Base-by-base conservation (phyloP, 2,113 vertebrate species). In the Rhinoptilus africanus region DNA sequence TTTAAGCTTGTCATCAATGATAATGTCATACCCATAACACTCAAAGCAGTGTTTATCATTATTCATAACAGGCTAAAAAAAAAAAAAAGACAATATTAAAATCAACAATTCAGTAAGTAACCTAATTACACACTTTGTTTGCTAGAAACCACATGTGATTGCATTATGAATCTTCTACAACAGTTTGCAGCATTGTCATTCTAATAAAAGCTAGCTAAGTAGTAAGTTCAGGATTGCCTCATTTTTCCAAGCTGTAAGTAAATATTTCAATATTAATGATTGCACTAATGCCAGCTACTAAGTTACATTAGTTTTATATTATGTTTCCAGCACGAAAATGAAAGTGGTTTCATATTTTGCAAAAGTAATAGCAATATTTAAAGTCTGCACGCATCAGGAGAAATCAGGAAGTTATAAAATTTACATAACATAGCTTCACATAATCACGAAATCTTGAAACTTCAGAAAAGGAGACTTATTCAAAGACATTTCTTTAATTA, bases 31-130 rank as follows among this genome's bases (percentile, higher is more conserved):
- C 28, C 99, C 99, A 4, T 99, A 99, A 94, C 99, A 99, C 75
- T 99, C 99, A 53, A 99, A 99, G 97, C 99, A 99, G 97, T 99
- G 99, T 85, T 99, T 99, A 97, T 99, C 99, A 15, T 99, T 99
- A 97, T 99, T 99, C 99, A 99, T 99, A 92, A 99, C 99, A 7
- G 99, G 99, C 99, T 99, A 92, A 1, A 63, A 75, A 50, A 54
- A 80, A 2, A 27, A 48, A 57, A 66, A 94, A 35, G 72, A 77
- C 8, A 88, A 54, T 34, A 89, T 91, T 60, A 91, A 37, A 66
- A 47, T 30, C 34, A 39, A 68, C 14, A 21, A 17, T 17, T 85
- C 30, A 59, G 5, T 43, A 88, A 57, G 13, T 45, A 74, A 53
- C 32, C 32, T 50, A 27, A 37, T 62, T 54, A 72, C 13, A 57